Conservation (phyloP, 2,113 vertebrate species). For the Sinocyclocheilus anshuiensis region DNA sequence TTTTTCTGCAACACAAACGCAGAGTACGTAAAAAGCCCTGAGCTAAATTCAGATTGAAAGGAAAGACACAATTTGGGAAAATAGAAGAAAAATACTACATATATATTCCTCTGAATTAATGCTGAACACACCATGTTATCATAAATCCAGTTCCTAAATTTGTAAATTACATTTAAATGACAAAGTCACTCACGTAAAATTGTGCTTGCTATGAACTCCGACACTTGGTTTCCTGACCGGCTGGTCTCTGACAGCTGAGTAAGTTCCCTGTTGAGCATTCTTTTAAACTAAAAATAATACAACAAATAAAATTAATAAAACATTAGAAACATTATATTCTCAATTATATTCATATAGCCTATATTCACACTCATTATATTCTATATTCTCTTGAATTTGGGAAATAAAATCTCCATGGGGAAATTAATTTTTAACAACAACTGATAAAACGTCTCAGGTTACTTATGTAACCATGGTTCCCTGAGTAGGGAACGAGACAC, state of each 20-base stretch:
- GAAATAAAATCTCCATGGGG: not conserved
- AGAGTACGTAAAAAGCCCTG: not conserved
- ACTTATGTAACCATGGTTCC: no score
- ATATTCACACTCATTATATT: no score
- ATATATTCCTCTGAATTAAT: not conserved
- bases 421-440: not conserved
- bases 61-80: not conserved
- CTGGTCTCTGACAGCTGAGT: constrained; percentile 89
- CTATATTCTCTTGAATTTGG: not conserved
- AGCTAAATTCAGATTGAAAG: not conserved
- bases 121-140: not conserved
- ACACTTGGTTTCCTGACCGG: constrained; percentile 92
- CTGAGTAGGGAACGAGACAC: no score
- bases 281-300: constrained; percentile 81
- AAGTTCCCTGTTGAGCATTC: constrained; percentile 92
- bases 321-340: not conserved
- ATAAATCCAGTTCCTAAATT: not conserved
- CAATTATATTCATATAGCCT: no score
- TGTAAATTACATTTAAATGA: not conserved
- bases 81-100: no score
- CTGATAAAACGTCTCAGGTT: no score
- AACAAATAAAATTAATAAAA: not conserved
- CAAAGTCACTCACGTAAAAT: constrained; percentile 81
- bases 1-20: constrained; percentile 78
- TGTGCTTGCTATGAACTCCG: constrained; percentile 87